Evolutionary conservation across 2,888 invertebrate species (phyloP).

Genomic region (Subacronicta megacephala): DNA sequence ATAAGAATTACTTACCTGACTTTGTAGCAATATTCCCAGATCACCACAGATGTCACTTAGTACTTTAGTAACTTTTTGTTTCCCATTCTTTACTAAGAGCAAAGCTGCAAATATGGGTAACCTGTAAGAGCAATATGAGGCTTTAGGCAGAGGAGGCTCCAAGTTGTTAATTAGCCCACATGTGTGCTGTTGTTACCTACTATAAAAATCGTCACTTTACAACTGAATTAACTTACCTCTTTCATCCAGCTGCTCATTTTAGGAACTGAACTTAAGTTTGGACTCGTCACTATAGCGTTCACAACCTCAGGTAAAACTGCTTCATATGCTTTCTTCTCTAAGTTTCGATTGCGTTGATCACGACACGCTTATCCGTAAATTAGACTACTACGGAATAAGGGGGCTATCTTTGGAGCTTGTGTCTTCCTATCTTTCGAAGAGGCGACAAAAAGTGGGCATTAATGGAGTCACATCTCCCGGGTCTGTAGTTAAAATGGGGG

Average conservation of each 20-base stretch:
- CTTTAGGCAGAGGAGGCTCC: too few relatives aligned
- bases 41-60: constrained; percentile 17
- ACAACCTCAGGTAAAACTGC: constrained; percentile 27
- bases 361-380: too few relatives aligned
- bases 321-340: constrained; percentile 22
- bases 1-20: constrained; percentile 27
- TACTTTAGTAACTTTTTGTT: constrained; percentile 19
- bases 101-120: constrained; percentile 27
- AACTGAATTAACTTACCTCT: constrained; percentile 19
- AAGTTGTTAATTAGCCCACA: too few relatives aligned
- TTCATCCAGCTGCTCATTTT: constrained; percentile 29
- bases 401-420: too few relatives aligned
- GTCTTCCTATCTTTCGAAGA: too few relatives aligned
- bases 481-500: too few relatives aligned
- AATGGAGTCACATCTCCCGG: too few relatives aligned
- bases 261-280: constrained; percentile 27
- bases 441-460: too few relatives aligned
- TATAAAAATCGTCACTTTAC: too few relatives aligned
- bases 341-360: too few relatives aligned
- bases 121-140: constrained; percentile 1
- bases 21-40: constrained; percentile 21
- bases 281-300: constrained; percentile 19
- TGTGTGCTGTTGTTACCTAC: too few relatives aligned
- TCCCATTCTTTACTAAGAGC: constrained; percentile 22
- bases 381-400: too few relatives aligned